Evolutionary conservation across 2,888 invertebrate species (phyloP).

Genomic region (Lasioglossum leucozonium): DNA sequence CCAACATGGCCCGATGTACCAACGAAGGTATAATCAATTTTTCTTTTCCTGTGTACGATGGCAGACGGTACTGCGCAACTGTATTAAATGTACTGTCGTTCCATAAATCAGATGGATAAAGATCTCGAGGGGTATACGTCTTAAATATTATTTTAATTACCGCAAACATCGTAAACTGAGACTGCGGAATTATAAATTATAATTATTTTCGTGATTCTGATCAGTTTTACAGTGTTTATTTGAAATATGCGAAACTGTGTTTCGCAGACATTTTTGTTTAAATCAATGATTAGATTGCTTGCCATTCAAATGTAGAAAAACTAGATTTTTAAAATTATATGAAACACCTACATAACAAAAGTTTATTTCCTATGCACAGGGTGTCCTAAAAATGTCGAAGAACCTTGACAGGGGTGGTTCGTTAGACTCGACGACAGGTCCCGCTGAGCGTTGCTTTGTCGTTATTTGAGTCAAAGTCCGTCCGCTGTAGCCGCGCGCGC

Average conservation of each 20-base stretch:
- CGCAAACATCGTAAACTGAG: conserved; percentile 11
- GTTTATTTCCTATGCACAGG: too few species aligned
- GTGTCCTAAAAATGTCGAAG: too few species aligned
- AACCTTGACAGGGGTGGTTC: too few species aligned
- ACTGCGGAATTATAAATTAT: neutral
- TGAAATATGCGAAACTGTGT: neutral
- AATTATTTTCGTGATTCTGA: neutral
- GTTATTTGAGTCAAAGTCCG: too few species aligned
- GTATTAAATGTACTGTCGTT: conserved; percentile 7
- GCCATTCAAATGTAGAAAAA: neutral
- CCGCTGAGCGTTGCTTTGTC: too few species aligned
- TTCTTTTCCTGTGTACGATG: neutral
- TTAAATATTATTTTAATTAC: neutral
- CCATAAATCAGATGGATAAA: conserved; percentile 11
- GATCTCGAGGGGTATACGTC: neutral
- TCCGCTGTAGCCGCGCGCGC: too few species aligned
- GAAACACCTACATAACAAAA: too few species aligned
- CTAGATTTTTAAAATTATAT: too few species aligned
- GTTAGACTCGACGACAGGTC: too few species aligned
- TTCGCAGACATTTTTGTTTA: neutral
- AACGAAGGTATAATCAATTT: conserved; percentile 12
- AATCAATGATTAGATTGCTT: neutral
- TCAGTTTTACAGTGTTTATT: neutral
- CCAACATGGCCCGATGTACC: neutral
- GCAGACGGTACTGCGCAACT: neutral